Evolutionary conservation across 92 coral and sea anemone species (phyloP), one percentile per base, ranked within the genome.

Genomic region (Palythoa heliodiscus): DNA sequence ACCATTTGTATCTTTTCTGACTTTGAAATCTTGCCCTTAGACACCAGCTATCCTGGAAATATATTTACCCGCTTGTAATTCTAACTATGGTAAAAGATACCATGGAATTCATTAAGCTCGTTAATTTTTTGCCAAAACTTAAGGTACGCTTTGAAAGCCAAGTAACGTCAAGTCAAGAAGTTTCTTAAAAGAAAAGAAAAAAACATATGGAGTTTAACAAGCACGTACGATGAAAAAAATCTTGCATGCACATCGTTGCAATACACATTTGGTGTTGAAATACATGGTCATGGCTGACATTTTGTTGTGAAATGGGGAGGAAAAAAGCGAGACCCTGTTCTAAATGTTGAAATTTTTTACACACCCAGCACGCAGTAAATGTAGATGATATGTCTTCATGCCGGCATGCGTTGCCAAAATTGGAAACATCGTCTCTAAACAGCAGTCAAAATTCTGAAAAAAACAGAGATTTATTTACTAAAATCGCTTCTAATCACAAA

Each of bases 401-500:
- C 50, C 9, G 50, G 7, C 50, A 55, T 66, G 43, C 23, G 15
- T 10, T 80, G 23, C 74, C 40, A 64, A 63, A 80, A 43, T 20
- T 40, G 73, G 73, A 80, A 75, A 15, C 67, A 76, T 76, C 48
- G 19, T 67, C 14, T 47, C 73, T 64, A 22, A 63, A 35, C 57
- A 48, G 74, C 55, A 80, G 84, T 68, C 84, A 80, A 80, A 78
- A 80, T 80, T 29, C 13, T 23, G 84, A 66, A 80, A 80, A 80
- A 80, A 24, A 79, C 74, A 80, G n/a, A 66, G 84, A 67, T 80
- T 80, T 80, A 80, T 80, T 80, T 80, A 80, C 84, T 29, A 48
- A 80, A 80, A 80, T 80, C 84, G 66, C 73, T 80, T 80, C 40
- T 80, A 67, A 80, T 80, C 84, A 80, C 84, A 80, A 80, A 66